These are phyloP conservation scores for Lordiphosa fenestrarum DNA, from an alignment of 2,888 invertebrate species.

Conservation along the genomic window DNA sequence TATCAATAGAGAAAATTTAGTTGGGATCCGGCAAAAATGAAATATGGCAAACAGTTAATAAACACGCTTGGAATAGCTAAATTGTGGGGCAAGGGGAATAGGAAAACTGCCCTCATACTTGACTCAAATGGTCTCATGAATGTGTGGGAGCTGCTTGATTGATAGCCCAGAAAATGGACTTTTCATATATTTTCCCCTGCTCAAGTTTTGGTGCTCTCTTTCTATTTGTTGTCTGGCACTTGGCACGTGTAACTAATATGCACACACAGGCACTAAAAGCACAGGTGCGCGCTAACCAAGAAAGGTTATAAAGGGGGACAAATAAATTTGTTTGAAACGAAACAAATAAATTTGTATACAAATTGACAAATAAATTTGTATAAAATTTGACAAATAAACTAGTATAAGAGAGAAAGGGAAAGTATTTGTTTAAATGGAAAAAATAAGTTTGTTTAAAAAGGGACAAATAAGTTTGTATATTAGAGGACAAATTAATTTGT, in stretches of 20 bases:
- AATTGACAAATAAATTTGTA: too few species aligned
- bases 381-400: too few species aligned
- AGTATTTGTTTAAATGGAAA: too few species aligned
- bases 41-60: slow-evolving; percentile 60
- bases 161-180: slow-evolving; percentile 64
- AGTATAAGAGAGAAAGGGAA: too few species aligned
- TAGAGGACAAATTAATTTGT: too few species aligned
- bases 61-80: too few species aligned
- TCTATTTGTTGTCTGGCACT: slow-evolving; percentile 14
- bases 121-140: slow-evolving; percentile 10
- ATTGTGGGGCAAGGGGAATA: slow-evolving; percentile 31
- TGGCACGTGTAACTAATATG: slow-evolving; percentile 32
- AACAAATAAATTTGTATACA: too few species aligned
- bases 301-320: too few species aligned
- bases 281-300: neutral
- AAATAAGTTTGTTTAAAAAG: too few species aligned
- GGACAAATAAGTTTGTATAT: too few species aligned
- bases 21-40: slow-evolving; percentile 42
- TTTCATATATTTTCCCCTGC: slow-evolving; percentile 44
- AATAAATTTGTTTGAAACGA: too few species aligned
- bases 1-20: slow-evolving; percentile 45
- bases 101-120: slow-evolving; percentile 17
- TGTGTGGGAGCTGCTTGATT: slow-evolving; percentile 43
- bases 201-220: slow-evolving; percentile 7
- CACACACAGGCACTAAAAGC: neutral